Conservation (phyloP, 2,888 invertebrate genomes). For the Orgyia antiqua region DNA sequence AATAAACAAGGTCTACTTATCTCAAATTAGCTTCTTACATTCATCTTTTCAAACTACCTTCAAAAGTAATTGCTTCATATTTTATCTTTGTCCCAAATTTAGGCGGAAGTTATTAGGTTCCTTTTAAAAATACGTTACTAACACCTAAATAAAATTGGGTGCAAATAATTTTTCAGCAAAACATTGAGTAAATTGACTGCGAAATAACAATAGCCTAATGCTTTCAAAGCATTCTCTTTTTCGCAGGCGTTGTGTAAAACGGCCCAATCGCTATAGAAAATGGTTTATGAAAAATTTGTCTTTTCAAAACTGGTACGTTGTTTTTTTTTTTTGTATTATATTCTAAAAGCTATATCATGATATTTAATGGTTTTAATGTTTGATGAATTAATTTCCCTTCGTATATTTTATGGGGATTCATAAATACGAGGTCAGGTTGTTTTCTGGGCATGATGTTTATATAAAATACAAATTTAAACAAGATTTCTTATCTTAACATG, state of each 20-base stretch:
- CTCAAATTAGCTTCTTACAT: too few species aligned
- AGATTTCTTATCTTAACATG: too few species aligned
- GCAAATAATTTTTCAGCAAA: slow-evolving; percentile 11
- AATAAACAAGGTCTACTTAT: too few species aligned
- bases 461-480: too few species aligned
- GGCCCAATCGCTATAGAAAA: slow-evolving; percentile 23
- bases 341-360: slow-evolving; percentile 13
- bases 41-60: too few species aligned
- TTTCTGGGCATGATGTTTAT: too few species aligned
- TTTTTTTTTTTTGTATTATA: slow-evolving; percentile 16
- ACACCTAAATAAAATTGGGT: slow-evolving; percentile 13
- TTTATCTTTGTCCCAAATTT: slow-evolving; percentile 9
- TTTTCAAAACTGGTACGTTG: slow-evolving; percentile 18
- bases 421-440: neutral
- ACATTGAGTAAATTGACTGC: slow-evolving; percentile 30
- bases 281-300: slow-evolving; percentile 23
- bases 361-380: slow-evolving; percentile 11
- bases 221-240: slow-evolving; percentile 22
- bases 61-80: neutral
- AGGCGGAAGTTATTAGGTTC: slow-evolving; percentile 11
- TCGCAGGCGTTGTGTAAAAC: slow-evolving; percentile 17
- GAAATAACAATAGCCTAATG: slow-evolving; percentile 27
- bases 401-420: slow-evolving; percentile 1
- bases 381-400: slow-evolving; percentile 5
- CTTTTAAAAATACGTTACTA: slow-evolving; percentile 9